Evolutionary conservation across 2,113 vertebrate species (phyloP), one percentile per base, ranked within the genome.

Genomic region (Myiopsitta monachus): DNA sequence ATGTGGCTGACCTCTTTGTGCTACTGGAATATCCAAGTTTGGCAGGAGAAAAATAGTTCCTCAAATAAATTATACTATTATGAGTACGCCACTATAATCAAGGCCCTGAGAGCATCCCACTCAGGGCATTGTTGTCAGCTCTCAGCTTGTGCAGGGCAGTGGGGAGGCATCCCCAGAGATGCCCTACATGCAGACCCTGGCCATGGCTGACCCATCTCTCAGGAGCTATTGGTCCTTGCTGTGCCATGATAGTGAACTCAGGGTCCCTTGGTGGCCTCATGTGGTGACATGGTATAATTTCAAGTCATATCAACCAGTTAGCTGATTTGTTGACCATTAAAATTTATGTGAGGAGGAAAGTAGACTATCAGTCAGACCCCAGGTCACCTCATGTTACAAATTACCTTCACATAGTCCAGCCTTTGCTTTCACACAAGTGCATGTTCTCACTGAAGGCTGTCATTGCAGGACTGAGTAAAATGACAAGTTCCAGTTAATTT

Each of bases 181-280:
- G 44, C 7, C 33, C 33, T 39, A 1, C 0, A 3, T 46, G 7
- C 33, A 83, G 36, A 27, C 7, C 16, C 16, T 26, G 14, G 28
- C 49, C n/a, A 3, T 33, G 41, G 10, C n/a, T 6, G 8, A 69
- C 27, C 49, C 36, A 8, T 72, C 11, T 59, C 21, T 8, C 3
- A 14, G 59, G 7, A 66, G 17, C 7, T 70, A 22, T 61, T 9
- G 28, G 8, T 38, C 18, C 8, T 19, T 62, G 11, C n/a, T 57
- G 21, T 61, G 36, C 14, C 0, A 0, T 43, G 16, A 15, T 14
- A 36, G 5, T 19, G 63, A 69, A 13, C 24, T 66, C 44, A 39
- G 49, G 1, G 18, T 9, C 33, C 8, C 11, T 74, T 59, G 22
- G 6, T n/a, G 55, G 55, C 55, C 55, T 33, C 55, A 23, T 54